These are phyloP conservation scores for Zenarchopterus dispar DNA, from an alignment of 2,797 vertebrate species.

Conservation along the genomic window DNA sequence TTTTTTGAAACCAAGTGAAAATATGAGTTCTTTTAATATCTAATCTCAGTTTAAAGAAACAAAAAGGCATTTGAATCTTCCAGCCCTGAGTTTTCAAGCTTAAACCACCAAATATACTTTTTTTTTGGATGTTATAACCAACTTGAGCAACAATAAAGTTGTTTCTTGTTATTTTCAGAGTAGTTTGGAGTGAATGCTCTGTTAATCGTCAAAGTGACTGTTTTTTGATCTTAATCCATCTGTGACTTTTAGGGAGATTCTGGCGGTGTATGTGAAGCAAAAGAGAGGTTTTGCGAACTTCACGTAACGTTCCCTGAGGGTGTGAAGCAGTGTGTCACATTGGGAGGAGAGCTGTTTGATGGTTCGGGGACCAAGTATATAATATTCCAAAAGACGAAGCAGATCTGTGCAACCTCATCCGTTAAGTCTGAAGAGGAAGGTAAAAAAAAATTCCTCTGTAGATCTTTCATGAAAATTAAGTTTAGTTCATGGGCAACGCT, in stretches of 20 bases:
- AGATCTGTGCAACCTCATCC: rapidly evolving
- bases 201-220: no score
- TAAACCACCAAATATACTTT: no score
- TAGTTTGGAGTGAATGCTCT: no score
- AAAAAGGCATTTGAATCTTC: no score
- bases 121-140: not conserved
- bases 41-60: no score
- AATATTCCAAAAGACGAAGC: rapidly evolving
- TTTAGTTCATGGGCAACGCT: no score
- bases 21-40: no score
- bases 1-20: no score
- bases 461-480: not conserved
- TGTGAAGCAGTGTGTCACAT: conserved; percentile 12
- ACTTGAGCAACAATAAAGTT: not conserved
- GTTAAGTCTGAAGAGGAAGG: conserved; percentile 10
- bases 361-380: rapidly evolving
- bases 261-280: rapidly evolving
- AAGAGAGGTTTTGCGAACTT: rapidly evolving
- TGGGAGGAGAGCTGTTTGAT: rapidly evolving
- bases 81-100: no score
- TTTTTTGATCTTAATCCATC: not conserved
- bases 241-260: not conserved
- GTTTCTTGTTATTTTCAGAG: not conserved
- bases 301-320: rapidly evolving
- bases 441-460: not conserved